Base-by-base conservation (phyloP, 2,113 vertebrate genomes). In the Otus sunia region DNA sequence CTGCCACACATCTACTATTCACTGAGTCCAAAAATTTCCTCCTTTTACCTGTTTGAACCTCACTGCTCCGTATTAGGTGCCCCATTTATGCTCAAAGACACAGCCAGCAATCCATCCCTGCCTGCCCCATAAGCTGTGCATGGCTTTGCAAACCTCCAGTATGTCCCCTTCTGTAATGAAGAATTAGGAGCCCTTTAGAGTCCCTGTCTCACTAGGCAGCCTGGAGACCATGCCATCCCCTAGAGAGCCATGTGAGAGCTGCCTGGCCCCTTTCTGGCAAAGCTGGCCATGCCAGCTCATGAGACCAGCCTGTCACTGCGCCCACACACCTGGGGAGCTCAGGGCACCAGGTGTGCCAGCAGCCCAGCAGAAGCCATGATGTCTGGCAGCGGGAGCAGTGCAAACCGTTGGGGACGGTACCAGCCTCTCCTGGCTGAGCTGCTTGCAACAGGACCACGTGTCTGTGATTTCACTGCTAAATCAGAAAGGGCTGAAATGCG, bases 171-270 rank as follows among this genome's bases (percentile, higher is more conserved):
- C n/a, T 25, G 17, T 36, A 69, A 30, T 4, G 15, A 80, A 36
- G n/a, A n/a, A 25, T 32, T 29, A 56, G 56, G 39, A 80, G 19
- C 5, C 29, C 27, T 59, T 75, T 6, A 36, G 27, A 25, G 30
- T 53, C 19, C 22, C 17, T 43, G 23, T 60, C n/a, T 45, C 32
- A 15, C 20, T 7, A 45, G 19, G 39, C 27, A 75, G 39, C 58
- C 23, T 41, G 36, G n/a, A 27, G n/a, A 23, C 20, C n/a, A 30
- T 1, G 2, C 16, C 0, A 2, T 43, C 12, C 21, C 37, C 49
- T 25, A 21, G 41, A n/a, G 47, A n/a, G 16, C 16, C 10, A 6
- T 18, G 6, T 72, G 41, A 32, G 59, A 68, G 17, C 41, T 78
- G 37, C 34, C 52, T 68, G 23, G 11, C n/a, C 20, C 19, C 29